phyloP scores from a whole-genome alignment of 2,797 vertebrate species.

The Malurus leucopterus region DNA sequence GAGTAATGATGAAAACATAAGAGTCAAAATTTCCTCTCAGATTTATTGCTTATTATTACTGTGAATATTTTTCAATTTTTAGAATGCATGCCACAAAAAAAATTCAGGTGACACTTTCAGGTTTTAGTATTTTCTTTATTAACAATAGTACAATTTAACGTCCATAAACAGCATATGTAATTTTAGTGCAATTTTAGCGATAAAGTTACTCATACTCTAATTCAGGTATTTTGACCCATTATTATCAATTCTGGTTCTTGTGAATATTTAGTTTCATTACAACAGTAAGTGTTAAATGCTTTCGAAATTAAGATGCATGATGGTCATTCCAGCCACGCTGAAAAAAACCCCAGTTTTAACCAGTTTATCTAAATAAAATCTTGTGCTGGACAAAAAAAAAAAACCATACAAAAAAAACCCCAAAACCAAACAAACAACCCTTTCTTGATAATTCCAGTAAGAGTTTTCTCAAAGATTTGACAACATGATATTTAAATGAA shows the following conservation, averaged over 20 bases:
- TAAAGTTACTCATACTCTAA: slow-evolving; percentile 16
- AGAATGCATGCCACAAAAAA: neutral
- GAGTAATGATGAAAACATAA: slow-evolving; percentile 27
- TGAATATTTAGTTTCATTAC: slow-evolving; percentile 26
- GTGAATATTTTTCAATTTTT: slow-evolving; percentile 34
- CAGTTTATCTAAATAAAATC: neutral
- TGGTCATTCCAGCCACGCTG: neutral
- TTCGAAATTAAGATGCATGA: slow-evolving; percentile 39
- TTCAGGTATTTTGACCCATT: slow-evolving; percentile 31
- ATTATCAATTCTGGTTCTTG: slow-evolving; percentile 27
- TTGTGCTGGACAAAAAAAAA: neutral
- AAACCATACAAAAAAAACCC: too few species aligned
- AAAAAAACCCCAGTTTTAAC: neutral
- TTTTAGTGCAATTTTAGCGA: slow-evolving; percentile 29
- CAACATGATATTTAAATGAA: neutral
- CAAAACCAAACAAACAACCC: neutral
- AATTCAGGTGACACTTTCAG: neutral
- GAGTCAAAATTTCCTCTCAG: slow-evolving; percentile 15
- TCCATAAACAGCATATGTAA: neutral
- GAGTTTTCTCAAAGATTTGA: neutral
- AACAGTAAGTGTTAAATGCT: slow-evolving; percentile 12
- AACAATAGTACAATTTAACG: neutral
- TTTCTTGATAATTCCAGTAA: neutral
- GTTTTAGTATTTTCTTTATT: slow-evolving; percentile 21
- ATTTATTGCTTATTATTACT: slow-evolving; percentile 29